Evolutionary conservation across 92 coral and sea anemone species (phyloP).

Genomic region (Porites divaricata): DNA sequence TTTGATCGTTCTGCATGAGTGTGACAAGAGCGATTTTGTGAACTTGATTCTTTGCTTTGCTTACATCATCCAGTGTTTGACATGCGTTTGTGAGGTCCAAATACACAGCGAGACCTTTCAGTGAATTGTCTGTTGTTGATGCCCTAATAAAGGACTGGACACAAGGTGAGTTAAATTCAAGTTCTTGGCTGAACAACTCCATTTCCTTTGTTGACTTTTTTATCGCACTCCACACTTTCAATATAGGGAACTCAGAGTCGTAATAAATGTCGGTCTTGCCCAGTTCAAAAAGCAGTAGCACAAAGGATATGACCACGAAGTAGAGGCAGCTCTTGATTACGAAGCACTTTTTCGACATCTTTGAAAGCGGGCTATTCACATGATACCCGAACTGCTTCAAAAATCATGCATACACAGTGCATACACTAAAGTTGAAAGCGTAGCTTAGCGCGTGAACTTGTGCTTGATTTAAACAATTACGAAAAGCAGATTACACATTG

Average conservation of each 20-base stretch:
- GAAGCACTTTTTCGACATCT: not conserved
- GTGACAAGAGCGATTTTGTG: constrained; percentile 24
- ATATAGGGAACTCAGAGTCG: too few species aligned
- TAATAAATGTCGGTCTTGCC: too few species aligned
- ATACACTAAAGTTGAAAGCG: too few species aligned
- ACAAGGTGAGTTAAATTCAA: constrained; percentile 11
- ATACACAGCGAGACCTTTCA: constrained; percentile 13
- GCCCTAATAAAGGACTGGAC: not conserved
- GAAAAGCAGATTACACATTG: not conserved
- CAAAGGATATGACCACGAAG: not conserved
- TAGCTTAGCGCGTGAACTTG: too few species aligned
- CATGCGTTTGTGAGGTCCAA: constrained; percentile 5
- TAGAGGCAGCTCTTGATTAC: not conserved
- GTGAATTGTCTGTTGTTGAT: not conserved
- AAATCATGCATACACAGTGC: too few species aligned
- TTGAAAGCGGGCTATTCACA: not conserved
- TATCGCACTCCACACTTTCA: too few species aligned
- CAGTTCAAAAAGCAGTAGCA: too few species aligned
- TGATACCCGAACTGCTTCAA: too few species aligned
- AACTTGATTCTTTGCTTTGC: not conserved
- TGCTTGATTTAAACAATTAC: too few species aligned
- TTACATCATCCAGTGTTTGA: constrained; percentile 17
- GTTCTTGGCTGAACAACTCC: too few species aligned
- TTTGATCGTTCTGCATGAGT: not conserved
- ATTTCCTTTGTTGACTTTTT: too few species aligned